Base-by-base conservation (phyloP, 2,888 invertebrate species). In the Baronia brevicornis region DNA sequence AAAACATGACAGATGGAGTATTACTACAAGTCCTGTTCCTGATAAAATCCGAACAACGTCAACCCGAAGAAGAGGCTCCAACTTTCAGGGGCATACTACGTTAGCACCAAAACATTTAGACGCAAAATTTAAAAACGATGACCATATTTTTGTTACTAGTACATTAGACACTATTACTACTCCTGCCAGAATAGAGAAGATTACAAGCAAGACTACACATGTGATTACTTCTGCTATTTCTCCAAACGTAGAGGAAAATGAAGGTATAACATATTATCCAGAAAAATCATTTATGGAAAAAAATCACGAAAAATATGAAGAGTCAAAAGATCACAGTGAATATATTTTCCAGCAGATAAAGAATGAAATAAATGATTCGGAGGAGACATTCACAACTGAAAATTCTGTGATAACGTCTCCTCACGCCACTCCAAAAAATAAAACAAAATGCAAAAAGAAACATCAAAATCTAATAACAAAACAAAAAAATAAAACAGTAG, bases 391-490 rank as follows among this genome's bases (percentile, higher is more conserved):
- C 13, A 54, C 58, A 15, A 60, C 62, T 8, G 60, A 60, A 48
- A 41, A 51, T 33, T 49, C 51, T 12, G 38, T 59, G 2, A 44
- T 53, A 14, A 46, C 61, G 1, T 45, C 61, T 20, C 33, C 60
- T 28, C 34, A 60, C 33, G 38, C 63, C 4, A 41, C 43, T 2
- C 38, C 59, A n/a, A 75, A 69, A 47, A 77, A 69, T 35, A 78
- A 72, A 95, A 96, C 97, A 1, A 82, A 77, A 54, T 82, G 82
- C 44, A 77, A 74, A 53, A 82, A 79, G 54, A 80, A 74, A 54
- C 74, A 74, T 49, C 52, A 51, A 22, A 51, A 57, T 12, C 58
- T 55, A 29, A 39, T 52, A 14, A 60, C 57, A 10, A 59, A 62
- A 26, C 44, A 39, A 47, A 38, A 40, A 27, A 33, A 43, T 21